A percentile compares a stretch with the other conserved stretches of the same genome.
phyloP scores from a whole-genome alignment of 23 tunicate species.

The Ciona savignyi region DNA sequence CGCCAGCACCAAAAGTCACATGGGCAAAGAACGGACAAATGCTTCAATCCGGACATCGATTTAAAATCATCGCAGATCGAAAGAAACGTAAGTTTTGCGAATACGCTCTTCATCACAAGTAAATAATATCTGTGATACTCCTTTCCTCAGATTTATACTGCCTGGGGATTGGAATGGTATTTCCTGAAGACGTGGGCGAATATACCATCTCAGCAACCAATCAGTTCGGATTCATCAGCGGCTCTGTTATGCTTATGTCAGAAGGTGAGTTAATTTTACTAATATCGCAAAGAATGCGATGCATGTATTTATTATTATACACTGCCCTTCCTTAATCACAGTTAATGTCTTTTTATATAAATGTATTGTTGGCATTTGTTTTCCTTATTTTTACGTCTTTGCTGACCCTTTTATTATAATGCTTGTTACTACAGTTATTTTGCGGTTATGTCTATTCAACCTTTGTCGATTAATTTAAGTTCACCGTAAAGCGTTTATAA shows the following conservation, averaged over 20 bases:
- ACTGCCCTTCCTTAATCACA: too few relatives aligned
- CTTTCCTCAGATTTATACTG: conserved; percentile 47
- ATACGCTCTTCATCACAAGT: not conserved
- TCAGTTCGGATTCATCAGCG: conserved; percentile 84
- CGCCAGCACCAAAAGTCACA: conserved; percentile 67
- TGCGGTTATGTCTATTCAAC: too few relatives aligned
- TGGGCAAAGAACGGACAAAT: conserved; percentile 66
- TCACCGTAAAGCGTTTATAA: too few relatives aligned
- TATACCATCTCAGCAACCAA: conserved; percentile 89
- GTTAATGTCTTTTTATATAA: too few relatives aligned
- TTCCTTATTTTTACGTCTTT: too few relatives aligned
- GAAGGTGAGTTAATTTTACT: conserved; percentile 83
- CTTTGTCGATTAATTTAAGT: too few relatives aligned
- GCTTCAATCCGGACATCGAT: conserved; percentile 42
- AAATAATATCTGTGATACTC: not conserved
- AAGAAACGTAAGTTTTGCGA: conserved; percentile 29
- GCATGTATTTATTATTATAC: too few relatives aligned
- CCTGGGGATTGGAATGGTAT: conserved; percentile 52
- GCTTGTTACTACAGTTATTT: too few relatives aligned
- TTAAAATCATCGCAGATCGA: conserved; percentile 31
- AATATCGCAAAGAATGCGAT: too few relatives aligned
- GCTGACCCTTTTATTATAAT: too few relatives aligned
- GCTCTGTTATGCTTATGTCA: conserved; percentile 65
- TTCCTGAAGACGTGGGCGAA: conserved; percentile 85
- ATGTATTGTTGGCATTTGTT: too few relatives aligned